Evolutionary conservation across 30 jellyfish, hydroid and myxozoan species (phyloP), one percentile per base, ranked within the genome.

Genomic region (Rhopilema esculentum): DNA sequence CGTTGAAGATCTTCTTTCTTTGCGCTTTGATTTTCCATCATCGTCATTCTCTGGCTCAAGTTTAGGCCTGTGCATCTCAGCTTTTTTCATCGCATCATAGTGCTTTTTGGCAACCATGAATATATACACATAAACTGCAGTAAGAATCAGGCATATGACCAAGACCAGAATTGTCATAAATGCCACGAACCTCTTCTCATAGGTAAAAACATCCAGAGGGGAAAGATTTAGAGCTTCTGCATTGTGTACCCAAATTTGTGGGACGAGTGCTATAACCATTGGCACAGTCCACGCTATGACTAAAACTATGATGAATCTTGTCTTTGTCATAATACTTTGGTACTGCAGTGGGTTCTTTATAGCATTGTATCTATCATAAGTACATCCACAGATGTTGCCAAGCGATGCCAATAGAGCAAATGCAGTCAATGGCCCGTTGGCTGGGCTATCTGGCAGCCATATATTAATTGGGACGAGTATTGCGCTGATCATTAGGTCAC

Each of bases 301-400:
- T 86, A 89, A 62, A 1, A 81, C 83, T 8, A 25, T 27, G 25
- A 69, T 31, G 85, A 89, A 79, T 18, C 97, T 67, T 30, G 21
- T 22, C 33, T 72, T 72, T 57, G 93, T 81, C 93, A 89, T 81
- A 69, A 89, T 89, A 8, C 93, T 20, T 21, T 73, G 24, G 75
- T 89, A 89, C 22, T 79, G 97, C 80, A 89, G 72, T 7, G 97
- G 93, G 67, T 89, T 75, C 61, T 82, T 77, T 77, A 89, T 82
- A 8, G 97, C 97, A 51, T 62, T 82, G 80, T 57, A 89, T 27
- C 97, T 80, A 30, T 89, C 97, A 51, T 81, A 89, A 1, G 97
- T 81, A 76, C 91, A 80, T 0, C 92, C 97, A 71, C 91, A 89
- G 29, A 89, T 63, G 85, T 89, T 89, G 79, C 79, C 69, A 9